phyloP scores from a whole-genome alignment of 2,888 invertebrate species.

The Eristalis arbustorum region DNA sequence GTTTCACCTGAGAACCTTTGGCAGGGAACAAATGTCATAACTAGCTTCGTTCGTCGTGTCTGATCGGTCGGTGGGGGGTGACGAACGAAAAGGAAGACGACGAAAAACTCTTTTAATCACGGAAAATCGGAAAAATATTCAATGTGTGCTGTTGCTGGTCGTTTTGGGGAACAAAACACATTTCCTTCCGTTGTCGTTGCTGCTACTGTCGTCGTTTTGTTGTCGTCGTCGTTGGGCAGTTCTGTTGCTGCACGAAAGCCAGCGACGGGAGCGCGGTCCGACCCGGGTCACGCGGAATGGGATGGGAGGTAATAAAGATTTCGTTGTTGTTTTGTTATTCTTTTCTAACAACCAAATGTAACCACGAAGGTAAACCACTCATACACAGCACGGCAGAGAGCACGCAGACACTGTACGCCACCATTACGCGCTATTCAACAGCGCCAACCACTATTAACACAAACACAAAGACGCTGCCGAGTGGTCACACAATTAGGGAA shows the following conservation, averaged over 20 bases:
- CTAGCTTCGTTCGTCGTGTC: not conserved
- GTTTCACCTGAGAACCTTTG: slow-evolving; percentile 51
- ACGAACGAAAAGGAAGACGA: not conserved
- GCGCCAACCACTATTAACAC: slow-evolving; percentile 33
- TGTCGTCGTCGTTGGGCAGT: slow-evolving; percentile 21
- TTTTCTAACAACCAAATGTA: slow-evolving; percentile 59
- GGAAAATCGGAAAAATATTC: slow-evolving; percentile 18
- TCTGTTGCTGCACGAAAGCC: not conserved
- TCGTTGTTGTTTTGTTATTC: slow-evolving; percentile 30
- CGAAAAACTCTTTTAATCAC: slow-evolving; percentile 6
- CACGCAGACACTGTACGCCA: slow-evolving; percentile 24
- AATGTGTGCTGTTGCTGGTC: not conserved
- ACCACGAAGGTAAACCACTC: slow-evolving; percentile 70
- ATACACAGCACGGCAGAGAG: slow-evolving; percentile 46
- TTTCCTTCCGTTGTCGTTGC: slow-evolving; percentile 16
- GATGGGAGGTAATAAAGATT: slow-evolving; percentile 24
- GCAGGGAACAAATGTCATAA: not conserved
- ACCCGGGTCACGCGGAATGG: not conserved
- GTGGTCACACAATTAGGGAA: slow-evolving; percentile 54
- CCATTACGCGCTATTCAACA: slow-evolving; percentile 53
- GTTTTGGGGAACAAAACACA: slow-evolving; percentile 20
- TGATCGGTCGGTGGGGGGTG: not conserved
- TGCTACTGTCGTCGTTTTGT: slow-evolving; percentile 1
- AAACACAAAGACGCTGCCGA: slow-evolving; percentile 46
- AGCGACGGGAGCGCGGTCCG: not conserved